Evolutionary conservation across 2,888 invertebrate species (phyloP).

Genomic region (Melangyna quadrimaculata): DNA sequence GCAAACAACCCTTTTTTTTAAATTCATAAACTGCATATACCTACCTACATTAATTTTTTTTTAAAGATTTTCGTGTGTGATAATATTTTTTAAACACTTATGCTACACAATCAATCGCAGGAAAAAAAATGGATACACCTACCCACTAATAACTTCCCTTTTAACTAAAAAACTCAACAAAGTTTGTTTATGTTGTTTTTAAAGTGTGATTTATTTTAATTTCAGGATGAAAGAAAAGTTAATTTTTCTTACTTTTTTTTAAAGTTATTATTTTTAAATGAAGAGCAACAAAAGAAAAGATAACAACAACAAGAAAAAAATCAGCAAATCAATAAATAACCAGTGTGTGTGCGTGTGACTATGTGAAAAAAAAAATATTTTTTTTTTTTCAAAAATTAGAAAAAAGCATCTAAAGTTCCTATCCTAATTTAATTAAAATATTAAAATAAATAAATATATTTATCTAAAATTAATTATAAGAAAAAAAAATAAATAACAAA

Average conservation of each 20-base stretch:
- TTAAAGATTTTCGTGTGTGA: neutral
- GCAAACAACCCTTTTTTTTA: constrained; percentile 47
- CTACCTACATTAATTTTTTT: constrained; percentile 2
- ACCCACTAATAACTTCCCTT: neutral
- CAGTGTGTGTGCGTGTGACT: constrained; percentile 60
- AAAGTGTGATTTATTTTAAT: neutral
- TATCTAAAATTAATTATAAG: constrained; percentile 45
- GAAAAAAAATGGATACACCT: neutral
- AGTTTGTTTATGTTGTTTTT: too few relatives aligned
- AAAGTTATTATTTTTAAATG: constrained; percentile 42
- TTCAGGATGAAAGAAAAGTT: constrained; percentile 51
- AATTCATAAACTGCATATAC: constrained; percentile 9
- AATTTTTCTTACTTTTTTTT: constrained; percentile 6
- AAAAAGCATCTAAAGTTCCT: constrained; percentile 69
- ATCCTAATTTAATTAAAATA: constrained; percentile 57
- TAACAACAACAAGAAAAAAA: constrained; percentile 39
- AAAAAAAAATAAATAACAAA: constrained; percentile 9
- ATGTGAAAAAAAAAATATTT: constrained; percentile 40
- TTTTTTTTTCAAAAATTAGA: constrained; percentile 36
- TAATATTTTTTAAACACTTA: neutral
- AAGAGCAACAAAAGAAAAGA: constrained; percentile 46
- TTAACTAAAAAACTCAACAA: neutral
- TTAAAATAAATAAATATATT: constrained; percentile 31
- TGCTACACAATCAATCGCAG: constrained; percentile 8
- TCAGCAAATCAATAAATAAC: constrained; percentile 12